Conservation (phyloP, 2,888 invertebrate genomes). For the Erannis defoliaria region DNA sequence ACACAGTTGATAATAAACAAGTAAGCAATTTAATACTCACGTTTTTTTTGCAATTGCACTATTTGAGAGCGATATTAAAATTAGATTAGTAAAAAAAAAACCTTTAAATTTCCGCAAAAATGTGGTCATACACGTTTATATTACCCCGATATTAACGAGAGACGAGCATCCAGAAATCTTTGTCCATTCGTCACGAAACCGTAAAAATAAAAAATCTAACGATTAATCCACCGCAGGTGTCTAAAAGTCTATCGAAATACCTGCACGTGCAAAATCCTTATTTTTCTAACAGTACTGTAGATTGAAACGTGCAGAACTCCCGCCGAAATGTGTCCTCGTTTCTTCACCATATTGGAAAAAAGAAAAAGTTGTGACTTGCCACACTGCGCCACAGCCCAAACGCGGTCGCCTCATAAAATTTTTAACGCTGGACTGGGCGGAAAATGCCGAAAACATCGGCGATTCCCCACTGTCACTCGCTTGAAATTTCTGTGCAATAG, state of each 20-base stretch:
- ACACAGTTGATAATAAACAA: no score
- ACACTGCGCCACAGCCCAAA: constrained; percentile 36
- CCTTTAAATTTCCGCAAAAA: neutral
- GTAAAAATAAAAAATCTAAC: constrained; percentile 16
- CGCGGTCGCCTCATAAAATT: constrained; percentile 75
- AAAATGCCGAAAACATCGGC: constrained; percentile 63
- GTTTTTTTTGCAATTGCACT: no score
- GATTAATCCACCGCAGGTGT: constrained; percentile 27
- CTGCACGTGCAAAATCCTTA: constrained; percentile 54
- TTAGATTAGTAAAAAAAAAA: no score
- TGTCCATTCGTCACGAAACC: constrained; percentile 23
- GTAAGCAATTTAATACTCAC: no score
- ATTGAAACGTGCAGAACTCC: constrained; percentile 57
- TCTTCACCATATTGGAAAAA: constrained; percentile 62
- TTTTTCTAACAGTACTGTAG: constrained; percentile 62
- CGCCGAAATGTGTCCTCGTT: constrained; percentile 70
- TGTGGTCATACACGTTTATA: neutral
- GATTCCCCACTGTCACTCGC: constrained; percentile 45
- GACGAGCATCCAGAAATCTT: constrained; percentile 15
- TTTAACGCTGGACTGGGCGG: constrained; percentile 62
- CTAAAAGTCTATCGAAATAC: constrained; percentile 27
- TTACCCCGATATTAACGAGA: neutral
- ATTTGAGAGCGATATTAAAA: no score
- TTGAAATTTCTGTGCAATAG: constrained; percentile 41
- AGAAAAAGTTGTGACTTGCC: constrained; percentile 57